Evolutionary conservation across 2,113 vertebrate species (phyloP).

Genomic region (Mobula birostris): DNA sequence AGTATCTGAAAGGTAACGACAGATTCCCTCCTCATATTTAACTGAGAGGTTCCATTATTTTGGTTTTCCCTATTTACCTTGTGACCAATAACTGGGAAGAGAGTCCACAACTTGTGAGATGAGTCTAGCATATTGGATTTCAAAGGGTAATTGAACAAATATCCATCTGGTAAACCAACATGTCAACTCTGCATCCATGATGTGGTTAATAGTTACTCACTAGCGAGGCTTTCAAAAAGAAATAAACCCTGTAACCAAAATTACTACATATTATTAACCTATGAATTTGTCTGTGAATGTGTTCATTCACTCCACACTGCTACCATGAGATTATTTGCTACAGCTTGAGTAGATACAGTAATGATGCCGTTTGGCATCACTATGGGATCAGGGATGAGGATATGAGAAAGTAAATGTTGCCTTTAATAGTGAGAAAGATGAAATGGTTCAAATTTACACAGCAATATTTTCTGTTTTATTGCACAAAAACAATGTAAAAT

Average conservation of each 20-base stretch:
- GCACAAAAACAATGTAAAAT: neutral
- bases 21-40: neutral
- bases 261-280: neutral
- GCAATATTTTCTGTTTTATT: neutral
- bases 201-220: neutral
- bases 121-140: neutral
- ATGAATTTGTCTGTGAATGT: neutral
- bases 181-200: neutral
- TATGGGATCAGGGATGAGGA: neutral
- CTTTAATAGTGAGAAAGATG: neutral
- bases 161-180: neutral
- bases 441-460: neutral
- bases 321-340: slow-evolving; percentile 1
- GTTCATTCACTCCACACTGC: neutral
- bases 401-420: neutral
- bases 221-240: neutral
- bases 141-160: neutral
- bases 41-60: neutral
- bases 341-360: neutral
- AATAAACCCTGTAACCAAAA: neutral
- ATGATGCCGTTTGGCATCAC: slow-evolving; percentile 17
- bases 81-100: neutral
- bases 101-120: neutral
- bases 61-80: neutral
- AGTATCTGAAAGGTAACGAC: neutral